These are phyloP conservation scores for Steatornis caripensis DNA, from an alignment of 2,113 vertebrate genomes.

Conservation along the genomic window DNA sequence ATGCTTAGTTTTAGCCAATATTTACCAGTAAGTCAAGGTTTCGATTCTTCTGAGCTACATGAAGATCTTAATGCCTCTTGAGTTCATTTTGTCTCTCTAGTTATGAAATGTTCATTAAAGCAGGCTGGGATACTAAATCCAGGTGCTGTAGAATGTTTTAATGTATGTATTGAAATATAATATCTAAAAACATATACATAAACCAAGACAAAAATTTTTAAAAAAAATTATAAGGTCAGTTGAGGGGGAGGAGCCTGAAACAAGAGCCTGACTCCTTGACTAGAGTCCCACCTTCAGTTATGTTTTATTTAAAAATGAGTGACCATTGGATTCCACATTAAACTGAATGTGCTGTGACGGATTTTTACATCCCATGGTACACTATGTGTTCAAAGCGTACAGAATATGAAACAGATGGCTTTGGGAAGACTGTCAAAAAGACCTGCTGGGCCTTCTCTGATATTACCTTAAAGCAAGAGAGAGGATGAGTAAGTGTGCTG, in stretches of 20 bases:
- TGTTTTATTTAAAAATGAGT: not conserved
- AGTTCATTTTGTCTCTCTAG: not conserved
- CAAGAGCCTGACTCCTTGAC: not conserved
- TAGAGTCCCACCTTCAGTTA: not conserved
- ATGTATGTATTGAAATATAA: not conserved
- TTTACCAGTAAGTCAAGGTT: not conserved
- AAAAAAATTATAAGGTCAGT: fast-evolving
- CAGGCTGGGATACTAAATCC: not conserved
- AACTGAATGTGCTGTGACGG: not conserved
- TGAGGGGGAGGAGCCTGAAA: too few relatives aligned
- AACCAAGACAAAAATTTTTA: not conserved
- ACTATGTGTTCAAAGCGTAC: not conserved
- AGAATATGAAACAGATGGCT: constrained; percentile 35
- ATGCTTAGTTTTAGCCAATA: not conserved
- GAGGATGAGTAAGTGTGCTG: not conserved
- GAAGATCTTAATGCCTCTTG: not conserved
- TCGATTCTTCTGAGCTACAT: not conserved
- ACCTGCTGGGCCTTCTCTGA: constrained; percentile 38
- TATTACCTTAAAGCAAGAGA: constrained; percentile 23
- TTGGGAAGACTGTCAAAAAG: constrained; percentile 7
- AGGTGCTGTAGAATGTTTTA: not conserved
- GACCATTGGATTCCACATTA: not conserved
- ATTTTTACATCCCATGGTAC: not conserved
- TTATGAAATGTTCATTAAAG: not conserved
- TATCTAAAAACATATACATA: not conserved